Conservation (phyloP, 2,113 vertebrate species). For the Grammomys surdaster region DNA sequence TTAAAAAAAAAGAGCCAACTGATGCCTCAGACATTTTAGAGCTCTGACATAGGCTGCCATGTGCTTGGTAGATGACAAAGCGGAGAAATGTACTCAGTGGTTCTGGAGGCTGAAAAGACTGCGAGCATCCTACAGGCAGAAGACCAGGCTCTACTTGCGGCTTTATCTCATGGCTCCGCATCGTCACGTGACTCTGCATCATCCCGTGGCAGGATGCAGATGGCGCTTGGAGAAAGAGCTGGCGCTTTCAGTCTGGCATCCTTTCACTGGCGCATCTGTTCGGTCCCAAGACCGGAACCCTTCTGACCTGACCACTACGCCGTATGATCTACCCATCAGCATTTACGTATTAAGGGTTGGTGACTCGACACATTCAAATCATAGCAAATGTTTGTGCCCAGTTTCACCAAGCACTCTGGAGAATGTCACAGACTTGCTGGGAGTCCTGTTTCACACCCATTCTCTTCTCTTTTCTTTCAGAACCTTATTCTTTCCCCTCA, state of each 20-base stretch:
- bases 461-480: not conserved
- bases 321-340: not conserved
- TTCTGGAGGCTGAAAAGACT: not conserved
- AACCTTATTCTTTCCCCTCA: not conserved
- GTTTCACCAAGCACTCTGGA: not conserved
- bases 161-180: not conserved
- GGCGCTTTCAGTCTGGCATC: not conserved
- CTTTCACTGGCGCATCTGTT: not conserved
- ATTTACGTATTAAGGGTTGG: not conserved
- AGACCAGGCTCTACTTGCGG: no score
- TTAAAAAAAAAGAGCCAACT: not conserved
- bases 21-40: not conserved
- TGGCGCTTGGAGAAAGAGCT: not conserved
- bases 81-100: not conserved
- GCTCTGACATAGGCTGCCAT: not conserved
- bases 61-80: not conserved
- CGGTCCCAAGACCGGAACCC: not conserved
- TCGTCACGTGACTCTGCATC: rapidly evolving
- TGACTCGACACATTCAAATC: not conserved
- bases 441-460: not conserved
- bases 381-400: not conserved
- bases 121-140: rapidly evolving
- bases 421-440: rapidly evolving
- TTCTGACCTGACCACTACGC: not conserved
- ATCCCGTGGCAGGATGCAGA: not conserved